Conservation (phyloP, 2,797 vertebrate species). For the Epinephelus malabaricus region DNA sequence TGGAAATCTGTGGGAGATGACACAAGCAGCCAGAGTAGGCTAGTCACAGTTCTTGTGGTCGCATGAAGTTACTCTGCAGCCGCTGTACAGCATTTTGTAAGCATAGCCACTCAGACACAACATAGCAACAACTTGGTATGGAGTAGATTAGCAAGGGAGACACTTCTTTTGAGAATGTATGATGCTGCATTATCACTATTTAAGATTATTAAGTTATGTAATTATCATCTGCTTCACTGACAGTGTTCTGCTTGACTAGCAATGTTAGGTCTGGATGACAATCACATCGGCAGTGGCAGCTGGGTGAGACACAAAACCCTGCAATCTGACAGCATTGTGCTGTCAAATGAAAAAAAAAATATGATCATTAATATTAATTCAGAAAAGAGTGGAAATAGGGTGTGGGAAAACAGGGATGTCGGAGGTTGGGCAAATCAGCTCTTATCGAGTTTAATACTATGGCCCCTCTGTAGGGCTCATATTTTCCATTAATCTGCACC, state of each 20-base stretch:
- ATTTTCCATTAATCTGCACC: conserved; percentile 85
- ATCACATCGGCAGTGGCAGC: conserved; percentile 63
- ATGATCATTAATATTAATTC: conserved; percentile 85
- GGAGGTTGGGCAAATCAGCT: conserved; percentile 82
- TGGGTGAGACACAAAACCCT: conserved; percentile 60
- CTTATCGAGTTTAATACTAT: conserved; percentile 86
- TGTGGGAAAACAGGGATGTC: conserved; percentile 77
- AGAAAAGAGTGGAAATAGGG: conserved; percentile 66
- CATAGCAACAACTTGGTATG: conserved; percentile 1
- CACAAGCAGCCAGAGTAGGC: neutral
- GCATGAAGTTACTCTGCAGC: neutral
- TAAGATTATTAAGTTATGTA: conserved; percentile 43
- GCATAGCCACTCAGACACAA: neutral
- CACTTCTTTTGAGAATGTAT: conserved; percentile 19
- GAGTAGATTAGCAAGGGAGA: conserved; percentile 19
- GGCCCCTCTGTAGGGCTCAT: conserved; percentile 79
- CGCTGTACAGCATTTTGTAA: neutral
- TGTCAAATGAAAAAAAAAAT: conserved; percentile 68
- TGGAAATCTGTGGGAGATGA: neutral
- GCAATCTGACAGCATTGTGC: conserved; percentile 69
- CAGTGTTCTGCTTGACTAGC: conserved; percentile 44
- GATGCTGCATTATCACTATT: conserved; percentile 37
- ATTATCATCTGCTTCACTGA: conserved; percentile 45
- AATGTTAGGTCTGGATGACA: conserved; percentile 45
- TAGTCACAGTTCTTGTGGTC: too few relatives aligned